These are phyloP conservation scores for Rhogogaster chlorosoma DNA, from an alignment of 2,888 invertebrate genomes.

Conservation along the genomic window DNA sequence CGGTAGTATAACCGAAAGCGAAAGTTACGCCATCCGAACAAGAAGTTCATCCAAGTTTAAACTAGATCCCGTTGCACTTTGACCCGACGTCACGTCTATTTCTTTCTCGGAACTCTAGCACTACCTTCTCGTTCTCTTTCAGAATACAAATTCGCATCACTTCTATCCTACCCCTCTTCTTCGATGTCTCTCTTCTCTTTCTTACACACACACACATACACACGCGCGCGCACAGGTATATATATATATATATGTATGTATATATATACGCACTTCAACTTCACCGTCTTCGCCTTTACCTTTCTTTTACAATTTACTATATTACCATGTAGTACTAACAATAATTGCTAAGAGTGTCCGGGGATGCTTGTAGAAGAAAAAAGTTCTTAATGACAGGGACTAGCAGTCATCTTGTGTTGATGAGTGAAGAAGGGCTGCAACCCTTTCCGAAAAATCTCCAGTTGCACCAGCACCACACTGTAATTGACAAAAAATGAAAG, in stretches of 20 bases:
- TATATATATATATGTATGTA: neutral
- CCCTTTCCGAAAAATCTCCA: conserved; percentile 70
- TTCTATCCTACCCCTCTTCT: neutral
- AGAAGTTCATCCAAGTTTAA: conserved; percentile 48
- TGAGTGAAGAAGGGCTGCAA: conserved; percentile 70
- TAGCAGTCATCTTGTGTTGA: conserved; percentile 73
- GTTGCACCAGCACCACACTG: conserved; percentile 68
- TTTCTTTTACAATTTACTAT: neutral
- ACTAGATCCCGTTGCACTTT: conserved; percentile 46
- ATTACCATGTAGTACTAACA: conserved; percentile 27
- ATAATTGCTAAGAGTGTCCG: neutral
- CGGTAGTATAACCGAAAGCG: conserved; percentile 14
- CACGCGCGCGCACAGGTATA: neutral
- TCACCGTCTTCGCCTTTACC: neutral
- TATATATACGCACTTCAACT: neutral
- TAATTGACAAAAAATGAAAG: conserved; percentile 54
- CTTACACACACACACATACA: neutral
- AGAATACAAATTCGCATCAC: conserved; percentile 38
- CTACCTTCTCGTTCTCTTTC: neutral
- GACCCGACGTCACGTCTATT: conserved; percentile 47
- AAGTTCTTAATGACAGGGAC: conserved; percentile 55
- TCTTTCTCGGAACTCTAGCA: conserved; percentile 18
- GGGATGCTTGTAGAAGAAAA: conserved; percentile 1
- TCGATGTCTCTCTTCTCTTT: neutral
- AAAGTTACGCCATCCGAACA: conserved; percentile 38